Percentiles rank a stretch among this genome's conserved stretches.
phyloP scores from a whole-genome alignment of 2,113 vertebrate genomes.

The Perca fluviatilis region DNA sequence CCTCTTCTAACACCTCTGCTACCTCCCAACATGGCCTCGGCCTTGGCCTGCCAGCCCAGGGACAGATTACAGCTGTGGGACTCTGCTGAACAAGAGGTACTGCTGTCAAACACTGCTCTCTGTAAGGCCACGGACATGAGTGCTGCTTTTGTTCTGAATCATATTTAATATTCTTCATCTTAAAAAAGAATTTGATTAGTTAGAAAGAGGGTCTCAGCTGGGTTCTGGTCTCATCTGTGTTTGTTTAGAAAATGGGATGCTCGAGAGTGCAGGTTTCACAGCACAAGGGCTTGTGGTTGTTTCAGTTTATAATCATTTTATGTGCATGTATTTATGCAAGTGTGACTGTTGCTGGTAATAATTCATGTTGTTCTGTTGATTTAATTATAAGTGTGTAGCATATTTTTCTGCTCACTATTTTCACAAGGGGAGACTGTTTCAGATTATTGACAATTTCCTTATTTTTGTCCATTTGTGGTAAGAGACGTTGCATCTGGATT shows the following conservation, averaged over 20 bases:
- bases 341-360: conserved; percentile 44
- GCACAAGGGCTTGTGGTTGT: conserved; percentile 33
- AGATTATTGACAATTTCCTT: conserved; percentile 69
- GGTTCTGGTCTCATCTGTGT: conserved; percentile 31
- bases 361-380: conserved; percentile 58
- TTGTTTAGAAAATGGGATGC: conserved; percentile 39
- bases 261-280: conserved; percentile 4
- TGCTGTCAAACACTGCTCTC: conserved; percentile 6
- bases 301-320: conserved; percentile 50
- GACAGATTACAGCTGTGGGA: conserved; percentile 65
- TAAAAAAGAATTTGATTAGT: background rate
- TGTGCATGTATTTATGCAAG: conserved; percentile 43
- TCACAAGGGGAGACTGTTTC: conserved; percentile 47
- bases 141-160: background rate
- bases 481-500: conserved; percentile 66
- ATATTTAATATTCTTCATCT: background rate
- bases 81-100: conserved; percentile 42
- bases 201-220: background rate
- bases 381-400: conserved; percentile 49
- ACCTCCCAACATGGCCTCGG: conserved; percentile 70
- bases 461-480: conserved; percentile 57
- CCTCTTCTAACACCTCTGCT: conserved; percentile 80
- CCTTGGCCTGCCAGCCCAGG: conserved; percentile 61
- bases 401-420: conserved; percentile 51
- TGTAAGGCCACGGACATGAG: background rate